Conservation (phyloP, 2,113 vertebrate genomes). For the Pachycephala philippinensis region DNA sequence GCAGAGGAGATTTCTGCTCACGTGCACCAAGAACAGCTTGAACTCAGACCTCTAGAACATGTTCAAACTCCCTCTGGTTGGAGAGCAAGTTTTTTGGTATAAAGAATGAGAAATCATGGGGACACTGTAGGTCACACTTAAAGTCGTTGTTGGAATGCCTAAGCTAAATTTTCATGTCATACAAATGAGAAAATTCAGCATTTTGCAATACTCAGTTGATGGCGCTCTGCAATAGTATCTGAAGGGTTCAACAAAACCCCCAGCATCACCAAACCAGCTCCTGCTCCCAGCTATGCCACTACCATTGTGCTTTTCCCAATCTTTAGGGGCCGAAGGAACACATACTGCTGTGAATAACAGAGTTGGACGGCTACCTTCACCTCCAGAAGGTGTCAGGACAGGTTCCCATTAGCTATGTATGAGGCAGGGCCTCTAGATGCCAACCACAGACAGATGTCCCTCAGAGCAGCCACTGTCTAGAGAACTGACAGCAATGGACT, state of each 20-base stretch:
- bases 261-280: background rate
- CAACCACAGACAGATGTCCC: background rate
- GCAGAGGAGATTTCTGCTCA: background rate
- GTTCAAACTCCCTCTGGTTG: background rate
- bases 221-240: rapidly evolving
- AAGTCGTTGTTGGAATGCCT: background rate
- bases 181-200: background rate
- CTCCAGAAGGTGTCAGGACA: background rate
- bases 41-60: background rate
- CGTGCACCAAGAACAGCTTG: background rate
- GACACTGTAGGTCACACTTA: background rate
- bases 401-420: background rate
- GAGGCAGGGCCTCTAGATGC: background rate
- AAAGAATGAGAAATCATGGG: background rate
- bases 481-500: background rate
- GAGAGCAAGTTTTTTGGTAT: background rate
- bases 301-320: background rate
- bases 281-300: background rate
- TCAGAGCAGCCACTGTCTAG: rapidly evolving
- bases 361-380: background rate
- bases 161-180: background rate
- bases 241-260: background rate
- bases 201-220: background rate
- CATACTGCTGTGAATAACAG: background rate
- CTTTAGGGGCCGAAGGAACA: background rate